phyloP scores from a whole-genome alignment of 1,140 invertebrate genomes.

The Aphelinus certus region DNA sequence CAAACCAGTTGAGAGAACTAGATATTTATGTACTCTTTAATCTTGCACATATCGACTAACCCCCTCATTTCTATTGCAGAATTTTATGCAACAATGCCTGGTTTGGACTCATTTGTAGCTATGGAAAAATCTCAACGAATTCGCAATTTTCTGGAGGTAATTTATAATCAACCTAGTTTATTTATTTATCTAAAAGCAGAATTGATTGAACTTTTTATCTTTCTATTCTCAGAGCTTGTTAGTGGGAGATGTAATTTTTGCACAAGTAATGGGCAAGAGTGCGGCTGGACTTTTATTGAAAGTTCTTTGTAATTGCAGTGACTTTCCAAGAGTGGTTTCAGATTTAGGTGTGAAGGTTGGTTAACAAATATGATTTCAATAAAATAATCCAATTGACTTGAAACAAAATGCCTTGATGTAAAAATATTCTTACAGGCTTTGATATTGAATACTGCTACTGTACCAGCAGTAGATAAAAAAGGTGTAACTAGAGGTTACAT shows the following conservation, averaged over 20 bases:
- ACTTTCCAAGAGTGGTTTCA: slow-evolving; percentile 79
- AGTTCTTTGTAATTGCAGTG: slow-evolving; percentile 83
- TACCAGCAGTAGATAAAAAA: slow-evolving; percentile 83
- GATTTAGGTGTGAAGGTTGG: slow-evolving; percentile 84
- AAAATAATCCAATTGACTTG: slow-evolving; percentile 1
- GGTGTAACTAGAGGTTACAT: slow-evolving; percentile 80
- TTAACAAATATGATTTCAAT: slow-evolving; percentile 28
- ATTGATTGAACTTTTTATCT: too few species aligned
- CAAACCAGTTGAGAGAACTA: neutral
- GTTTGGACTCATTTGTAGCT: slow-evolving; percentile 81
- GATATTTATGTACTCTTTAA: neutral
- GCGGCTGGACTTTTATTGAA: slow-evolving; percentile 81
- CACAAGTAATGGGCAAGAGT: slow-evolving; percentile 77
- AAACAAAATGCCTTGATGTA: neutral
- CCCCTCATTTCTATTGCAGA: slow-evolving; percentile 62
- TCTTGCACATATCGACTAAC: slow-evolving; percentile 5
- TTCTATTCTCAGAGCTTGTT: slow-evolving; percentile 75
- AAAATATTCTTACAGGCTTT: slow-evolving; percentile 54
- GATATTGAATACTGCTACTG: slow-evolving; percentile 67
- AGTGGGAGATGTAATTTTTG: slow-evolving; percentile 85
- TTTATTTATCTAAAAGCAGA: neutral
- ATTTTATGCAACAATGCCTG: slow-evolving; percentile 84
- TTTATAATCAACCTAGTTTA: slow-evolving; percentile 23
- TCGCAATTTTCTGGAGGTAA: slow-evolving; percentile 83
- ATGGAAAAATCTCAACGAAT: slow-evolving; percentile 77